phyloP scores from a whole-genome alignment of 2,113 vertebrate species.

The Gobius niger region DNA sequence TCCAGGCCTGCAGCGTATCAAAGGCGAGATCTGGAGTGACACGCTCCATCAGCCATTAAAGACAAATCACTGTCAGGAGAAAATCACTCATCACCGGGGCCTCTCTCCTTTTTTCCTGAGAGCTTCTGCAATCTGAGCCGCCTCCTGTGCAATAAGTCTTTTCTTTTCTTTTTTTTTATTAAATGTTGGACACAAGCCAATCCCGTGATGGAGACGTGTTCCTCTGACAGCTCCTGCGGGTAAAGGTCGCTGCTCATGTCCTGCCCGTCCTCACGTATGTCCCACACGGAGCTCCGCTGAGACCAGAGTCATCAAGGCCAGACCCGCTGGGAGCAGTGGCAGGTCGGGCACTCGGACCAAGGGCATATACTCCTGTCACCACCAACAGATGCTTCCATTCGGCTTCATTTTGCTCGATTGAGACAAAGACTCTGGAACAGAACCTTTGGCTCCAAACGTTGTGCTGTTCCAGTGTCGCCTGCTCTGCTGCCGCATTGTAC shows the following conservation, averaged over 20 bases:
- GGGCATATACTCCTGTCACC: neutral
- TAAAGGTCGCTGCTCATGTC: neutral
- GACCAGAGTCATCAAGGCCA: neutral
- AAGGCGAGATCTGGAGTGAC: conserved; percentile 59
- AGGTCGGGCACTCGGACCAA: neutral
- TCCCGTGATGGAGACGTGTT: conserved; percentile 12
- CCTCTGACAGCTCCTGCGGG: conserved; percentile 16
- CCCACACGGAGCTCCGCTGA: neutral
- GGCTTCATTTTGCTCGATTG: no score
- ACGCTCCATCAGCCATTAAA: conserved; percentile 71
- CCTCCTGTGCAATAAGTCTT: neutral
- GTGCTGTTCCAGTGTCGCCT: no score
- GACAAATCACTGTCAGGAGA: conserved; percentile 64
- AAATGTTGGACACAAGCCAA: conserved; percentile 19
- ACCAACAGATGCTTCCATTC: neutral
- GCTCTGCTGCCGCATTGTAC: no score
- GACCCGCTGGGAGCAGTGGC: neutral
- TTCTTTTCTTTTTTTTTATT: conserved; percentile 10
- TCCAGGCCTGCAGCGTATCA: conserved; percentile 62
- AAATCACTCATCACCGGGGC: conserved; percentile 55
- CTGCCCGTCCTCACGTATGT: neutral
- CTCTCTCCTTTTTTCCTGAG: conserved; percentile 14
- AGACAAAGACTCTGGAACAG: no score
- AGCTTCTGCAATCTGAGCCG: conserved; percentile 7
- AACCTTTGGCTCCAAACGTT: no score